Conservation (phyloP, 2,888 invertebrate species). For the Tribolium freemani region DNA sequence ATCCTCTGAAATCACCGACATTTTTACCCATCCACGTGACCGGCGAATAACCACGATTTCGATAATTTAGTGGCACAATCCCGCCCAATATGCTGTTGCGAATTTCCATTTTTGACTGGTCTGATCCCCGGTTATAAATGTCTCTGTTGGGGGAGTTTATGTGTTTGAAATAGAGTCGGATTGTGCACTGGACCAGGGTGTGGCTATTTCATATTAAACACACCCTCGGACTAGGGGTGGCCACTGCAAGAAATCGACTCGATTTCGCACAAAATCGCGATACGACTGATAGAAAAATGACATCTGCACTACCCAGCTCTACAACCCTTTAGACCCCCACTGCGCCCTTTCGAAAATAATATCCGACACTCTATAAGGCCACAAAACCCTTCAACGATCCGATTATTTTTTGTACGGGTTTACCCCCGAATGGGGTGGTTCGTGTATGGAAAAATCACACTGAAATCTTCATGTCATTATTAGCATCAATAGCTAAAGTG, state of each 20-base stretch:
- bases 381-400: constrained; percentile 67
- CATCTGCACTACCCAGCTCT: constrained; percentile 60
- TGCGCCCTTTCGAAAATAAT: constrained; percentile 61
- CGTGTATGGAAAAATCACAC: constrained; percentile 64
- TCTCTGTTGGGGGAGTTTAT: constrained; percentile 61
- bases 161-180: constrained; percentile 53
- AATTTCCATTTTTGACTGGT: constrained; percentile 67
- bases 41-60: constrained; percentile 57
- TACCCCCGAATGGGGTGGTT: constrained; percentile 65
- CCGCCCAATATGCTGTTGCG: constrained; percentile 62
- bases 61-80: constrained; percentile 63
- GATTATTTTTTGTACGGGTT: constrained; percentile 67
- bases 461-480: constrained; percentile 55
- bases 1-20: constrained; percentile 58
- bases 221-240: constrained; percentile 56
- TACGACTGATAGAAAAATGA: constrained; percentile 24
- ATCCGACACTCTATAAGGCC: constrained; percentile 67
- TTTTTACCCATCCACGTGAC: constrained; percentile 53
- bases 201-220: constrained; percentile 62
- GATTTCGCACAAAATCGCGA: constrained; percentile 10
- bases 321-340: constrained; percentile 61
- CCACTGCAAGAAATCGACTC: neutral
- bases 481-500: constrained; percentile 47
- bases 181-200: constrained; percentile 63
- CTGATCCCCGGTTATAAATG: constrained; percentile 67